phyloP scores from a whole-genome alignment of 2,113 vertebrate species.

The Mus spicilegus region DNA sequence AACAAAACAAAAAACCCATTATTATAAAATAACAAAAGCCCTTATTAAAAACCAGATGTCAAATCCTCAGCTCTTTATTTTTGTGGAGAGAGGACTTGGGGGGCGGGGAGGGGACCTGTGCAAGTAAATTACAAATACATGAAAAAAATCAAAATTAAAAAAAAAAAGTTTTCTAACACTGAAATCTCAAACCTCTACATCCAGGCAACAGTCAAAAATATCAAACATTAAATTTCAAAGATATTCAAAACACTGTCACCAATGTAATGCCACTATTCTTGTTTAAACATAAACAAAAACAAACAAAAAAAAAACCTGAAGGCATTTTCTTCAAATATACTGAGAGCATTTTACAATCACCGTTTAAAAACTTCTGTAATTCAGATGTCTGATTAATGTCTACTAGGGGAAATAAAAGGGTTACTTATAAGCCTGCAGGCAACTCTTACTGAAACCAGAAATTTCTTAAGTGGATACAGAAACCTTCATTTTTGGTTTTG shows the following conservation, averaged over 20 bases:
- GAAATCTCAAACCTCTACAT: constrained; percentile 63
- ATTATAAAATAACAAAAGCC: constrained; percentile 59
- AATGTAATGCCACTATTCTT: constrained; percentile 38
- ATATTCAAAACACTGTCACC: constrained; percentile 66
- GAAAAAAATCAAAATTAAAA: constrained; percentile 9
- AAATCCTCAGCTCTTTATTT: constrained; percentile 11
- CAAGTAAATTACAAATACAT: constrained; percentile 48
- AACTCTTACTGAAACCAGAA: constrained; percentile 87
- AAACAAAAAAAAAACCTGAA: neutral
- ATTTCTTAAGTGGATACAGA: constrained; percentile 83
- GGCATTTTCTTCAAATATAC: constrained; percentile 50
- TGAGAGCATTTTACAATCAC: constrained; percentile 64
- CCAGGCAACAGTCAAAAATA: constrained; percentile 58
- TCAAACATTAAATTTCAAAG: constrained; percentile 63
- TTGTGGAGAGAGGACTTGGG: neutral
- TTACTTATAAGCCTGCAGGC: constrained; percentile 81
- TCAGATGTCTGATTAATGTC: constrained; percentile 82
- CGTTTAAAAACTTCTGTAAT: constrained; percentile 64
- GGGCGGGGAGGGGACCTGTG: neutral
- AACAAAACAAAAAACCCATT: neutral
- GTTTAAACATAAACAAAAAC: constrained; percentile 63
- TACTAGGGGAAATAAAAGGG: constrained; percentile 66
- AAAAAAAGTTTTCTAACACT: constrained; percentile 42
- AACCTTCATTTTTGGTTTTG: constrained; percentile 83
- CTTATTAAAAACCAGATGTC: constrained; percentile 57